These are phyloP conservation scores for Hemistola chrysoprasaria DNA, from an alignment of 2,888 invertebrate genomes.

Conservation along the genomic window DNA sequence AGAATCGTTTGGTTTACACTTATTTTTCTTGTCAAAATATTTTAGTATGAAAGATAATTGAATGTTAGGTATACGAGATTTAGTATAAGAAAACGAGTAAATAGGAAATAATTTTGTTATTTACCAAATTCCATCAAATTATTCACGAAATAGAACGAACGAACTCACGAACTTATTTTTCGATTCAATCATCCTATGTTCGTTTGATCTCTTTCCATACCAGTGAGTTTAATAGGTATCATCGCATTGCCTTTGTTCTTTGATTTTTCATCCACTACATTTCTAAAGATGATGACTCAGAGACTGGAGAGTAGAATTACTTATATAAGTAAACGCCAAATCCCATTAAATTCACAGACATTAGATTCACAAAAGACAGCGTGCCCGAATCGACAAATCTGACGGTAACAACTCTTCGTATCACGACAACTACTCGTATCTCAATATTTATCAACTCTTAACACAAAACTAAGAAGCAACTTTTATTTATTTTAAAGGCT, in stretches of 20 bases:
- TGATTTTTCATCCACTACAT: slow-evolving; percentile 23
- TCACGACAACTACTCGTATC: too few species aligned
- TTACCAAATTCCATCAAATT: slow-evolving; percentile 15
- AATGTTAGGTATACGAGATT: too few species aligned
- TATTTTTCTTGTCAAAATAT: too few species aligned
- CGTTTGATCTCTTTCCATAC: slow-evolving; percentile 27
- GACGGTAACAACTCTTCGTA: too few species aligned
- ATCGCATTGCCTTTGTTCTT: slow-evolving; percentile 23
- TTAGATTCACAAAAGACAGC: too few species aligned
- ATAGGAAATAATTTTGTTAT: too few species aligned
- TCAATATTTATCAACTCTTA: too few species aligned
- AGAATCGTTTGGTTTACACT: too few species aligned
- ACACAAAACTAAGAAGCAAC: too few species aligned
- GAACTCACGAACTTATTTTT: slow-evolving; percentile 26
- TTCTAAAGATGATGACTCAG: slow-evolving; percentile 10
- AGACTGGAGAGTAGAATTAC: slow-evolving; percentile 12
- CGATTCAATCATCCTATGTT: slow-evolving; percentile 11
- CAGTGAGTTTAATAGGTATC: slow-evolving; percentile 21
- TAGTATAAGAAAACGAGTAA: too few species aligned
- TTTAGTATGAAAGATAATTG: too few species aligned
- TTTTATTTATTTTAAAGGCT: too few species aligned
- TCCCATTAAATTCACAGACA: slow-evolving; percentile 3
- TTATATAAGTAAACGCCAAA: slow-evolving; percentile 7
- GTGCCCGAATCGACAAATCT: slow-evolving; percentile 15
- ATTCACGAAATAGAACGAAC: slow-evolving; percentile 17